Base-by-base conservation (phyloP, 2,888 invertebrate species). In the Pandemis cinnamomeana region DNA sequence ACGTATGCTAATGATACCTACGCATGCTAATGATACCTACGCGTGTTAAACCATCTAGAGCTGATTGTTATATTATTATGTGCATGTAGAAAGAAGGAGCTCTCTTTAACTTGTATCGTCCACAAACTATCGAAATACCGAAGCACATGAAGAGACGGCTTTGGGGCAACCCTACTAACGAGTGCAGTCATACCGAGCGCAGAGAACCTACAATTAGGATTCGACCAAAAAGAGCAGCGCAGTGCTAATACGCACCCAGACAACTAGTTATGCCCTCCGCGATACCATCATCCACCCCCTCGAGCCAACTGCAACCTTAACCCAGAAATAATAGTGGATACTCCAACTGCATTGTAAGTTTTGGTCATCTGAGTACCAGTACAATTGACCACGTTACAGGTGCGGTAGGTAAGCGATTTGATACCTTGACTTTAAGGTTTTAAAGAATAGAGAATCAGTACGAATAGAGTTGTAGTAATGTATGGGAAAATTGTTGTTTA, bases 151-250 rank as follows among this genome's bases (percentile, higher is more conserved):
- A 55, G 7, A 6, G 0, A 7, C 15, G 0, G 7, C 15, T 36
- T 51, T 71, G 53, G 6, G 79, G 61, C 88, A 91, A 76, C 92
- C 92, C 92, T 91, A 84, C 78, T 78, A 83, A 85, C 84, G 82
- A 87, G 79, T 81, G 81, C 81, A 83, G 86, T 86, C 86, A 84
- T 84, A 81, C 86, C 85, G 92, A 91, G 93, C 93, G 93, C 91
- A 89, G 93, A 90, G 91, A 91, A 89, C 93, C 93, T 92, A 91
- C 93, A 94, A 94, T 94, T 94, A 94, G 91, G 86, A 83, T 83
- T 82, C 81, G 78, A 77, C 85, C 89, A 91, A 91, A 88, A 90
- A 89, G 87, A 90, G 84, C 82, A 84, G 72, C 78, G 80, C 82
- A 82, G 83, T 82, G 87, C 89, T 93, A 92, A 93, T 92, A 92